phyloP scores from a whole-genome alignment of 2,797 vertebrate species.

The Syngnathus acus region DNA sequence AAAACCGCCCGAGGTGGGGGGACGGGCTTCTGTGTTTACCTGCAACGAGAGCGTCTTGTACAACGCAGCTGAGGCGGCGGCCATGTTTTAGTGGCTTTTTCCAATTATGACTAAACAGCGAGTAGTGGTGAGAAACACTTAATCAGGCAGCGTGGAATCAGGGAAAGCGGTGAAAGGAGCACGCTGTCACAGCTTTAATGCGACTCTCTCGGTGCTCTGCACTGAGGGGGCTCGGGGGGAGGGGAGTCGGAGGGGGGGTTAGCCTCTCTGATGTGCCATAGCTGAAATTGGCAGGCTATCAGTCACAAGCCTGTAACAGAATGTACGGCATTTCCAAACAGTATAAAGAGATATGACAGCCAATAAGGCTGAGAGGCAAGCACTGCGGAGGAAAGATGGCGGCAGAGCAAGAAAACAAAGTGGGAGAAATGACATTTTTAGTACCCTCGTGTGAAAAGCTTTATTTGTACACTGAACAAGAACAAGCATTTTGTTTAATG shows the following conservation, averaged over 20 bases:
- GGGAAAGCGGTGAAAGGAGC: constrained; percentile 53
- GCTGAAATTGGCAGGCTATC: constrained; percentile 70
- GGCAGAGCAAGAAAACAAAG: constrained; percentile 40
- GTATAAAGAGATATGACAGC: constrained; percentile 64
- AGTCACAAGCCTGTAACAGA: constrained; percentile 69
- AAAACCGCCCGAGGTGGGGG: constrained; percentile 16
- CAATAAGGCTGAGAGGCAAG: constrained; percentile 53
- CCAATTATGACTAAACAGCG: constrained; percentile 36
- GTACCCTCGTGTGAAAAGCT: constrained; percentile 38
- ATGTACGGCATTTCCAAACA: constrained; percentile 70
- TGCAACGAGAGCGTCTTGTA: constrained; percentile 18
- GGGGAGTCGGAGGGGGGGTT: constrained; percentile 23
- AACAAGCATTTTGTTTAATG: background rate
- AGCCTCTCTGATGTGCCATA: constrained; percentile 63
- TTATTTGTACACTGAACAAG: background rate
- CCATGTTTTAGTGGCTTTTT: constrained; percentile 25
- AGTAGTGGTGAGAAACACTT: constrained; percentile 47
- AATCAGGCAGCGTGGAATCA: constrained; percentile 51
- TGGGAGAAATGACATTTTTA: constrained; percentile 55
- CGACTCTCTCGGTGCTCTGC: constrained; percentile 46
- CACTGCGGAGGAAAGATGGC: constrained; percentile 40
- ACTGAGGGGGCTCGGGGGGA: constrained; percentile 3
- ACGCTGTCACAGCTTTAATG: constrained; percentile 62
- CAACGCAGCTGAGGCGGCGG: constrained; percentile 33
- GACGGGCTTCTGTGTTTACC: constrained; percentile 29